Evolutionary conservation across 2,113 vertebrate genomes (phyloP), one percentile per base, ranked within the genome.

Genomic region (Anhinga rufa): DNA sequence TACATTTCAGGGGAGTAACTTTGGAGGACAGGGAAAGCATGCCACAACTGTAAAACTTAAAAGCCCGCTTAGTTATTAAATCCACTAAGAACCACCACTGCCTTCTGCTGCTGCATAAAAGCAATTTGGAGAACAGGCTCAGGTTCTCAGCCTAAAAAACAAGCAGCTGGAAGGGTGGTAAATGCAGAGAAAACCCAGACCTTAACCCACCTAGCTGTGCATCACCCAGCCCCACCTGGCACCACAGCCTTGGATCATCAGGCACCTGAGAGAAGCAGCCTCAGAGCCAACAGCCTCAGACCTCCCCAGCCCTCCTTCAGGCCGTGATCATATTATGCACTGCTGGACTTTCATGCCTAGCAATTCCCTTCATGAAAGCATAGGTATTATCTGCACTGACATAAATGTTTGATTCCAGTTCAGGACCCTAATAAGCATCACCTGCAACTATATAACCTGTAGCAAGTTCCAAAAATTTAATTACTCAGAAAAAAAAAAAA

Each of bases 271-370:
- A 61, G 34, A 57, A 46, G 65, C 40, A 32, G 4, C 19, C 42
- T 44, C 38, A 48, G 38, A 29, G 15, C 42, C 16, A 16, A 44
- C n/a, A 32, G 4, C 19, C 42, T 44, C 38, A 48, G 38, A 25
- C 14, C 36, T 34, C 8, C 38, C 42, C 66, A 68, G 66, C 9
- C 19, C 42, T 68, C n/a, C 51, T 8, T 13, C 28, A 16, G 51
- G 26, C 51, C 34, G 3, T 1, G 14, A 36, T 10, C 16, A 1
- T 5, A 6, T n/a, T 7, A 31, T 0, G 0, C n/a, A 9, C 40
- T 46, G 21, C 3, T 9, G n/a, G 29, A 31, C 54, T 49, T 58
- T 6, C 26, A 36, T 2, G 11, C 8, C 77, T 10, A 32, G 34
- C 40, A 80, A 44, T 9, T n/a, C 17, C 14, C 31, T 42, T 54